Conservation (phyloP, 2,797 vertebrate species). For the Rhabdophis nuchalis region DNA sequence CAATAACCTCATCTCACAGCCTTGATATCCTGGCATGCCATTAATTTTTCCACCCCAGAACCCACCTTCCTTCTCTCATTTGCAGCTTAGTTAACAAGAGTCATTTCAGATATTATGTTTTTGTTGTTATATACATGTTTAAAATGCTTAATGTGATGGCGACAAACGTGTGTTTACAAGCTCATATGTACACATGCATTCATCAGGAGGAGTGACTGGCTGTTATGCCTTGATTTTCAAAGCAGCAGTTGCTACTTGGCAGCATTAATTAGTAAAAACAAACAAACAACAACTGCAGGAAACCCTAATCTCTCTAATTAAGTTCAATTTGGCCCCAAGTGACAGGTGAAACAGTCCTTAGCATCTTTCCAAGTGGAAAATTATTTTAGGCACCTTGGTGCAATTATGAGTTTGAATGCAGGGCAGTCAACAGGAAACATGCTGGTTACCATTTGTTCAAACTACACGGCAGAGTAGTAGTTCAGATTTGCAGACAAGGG, state of each 20-base stretch:
- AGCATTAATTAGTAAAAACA: not conserved
- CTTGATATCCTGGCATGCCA: constrained; percentile 19
- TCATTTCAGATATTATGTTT: not conserved
- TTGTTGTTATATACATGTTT: not conserved
- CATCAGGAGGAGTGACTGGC: not conserved
- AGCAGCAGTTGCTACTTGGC: not conserved
- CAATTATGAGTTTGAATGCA: not conserved
- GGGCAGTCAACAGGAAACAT: not conserved
- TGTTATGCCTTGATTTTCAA: not conserved
- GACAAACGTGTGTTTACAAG: not conserved
- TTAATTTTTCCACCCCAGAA: not conserved
- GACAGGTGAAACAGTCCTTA: not conserved
- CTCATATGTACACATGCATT: not conserved
- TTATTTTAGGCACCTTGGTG: not conserved
- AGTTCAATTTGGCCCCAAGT: not conserved
- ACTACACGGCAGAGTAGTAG: not conserved
- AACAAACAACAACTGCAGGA: not conserved
- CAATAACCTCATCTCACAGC: not conserved
- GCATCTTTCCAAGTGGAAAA: not conserved
- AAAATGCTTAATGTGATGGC: not conserved
- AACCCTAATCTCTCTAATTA: not conserved
- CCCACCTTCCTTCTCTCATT: not conserved
- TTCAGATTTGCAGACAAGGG: not conserved
- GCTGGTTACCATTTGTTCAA: not conserved
- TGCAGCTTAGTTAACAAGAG: not conserved